Base-by-base conservation (phyloP, 2,113 vertebrate genomes). In the Arothron firmamentum region DNA sequence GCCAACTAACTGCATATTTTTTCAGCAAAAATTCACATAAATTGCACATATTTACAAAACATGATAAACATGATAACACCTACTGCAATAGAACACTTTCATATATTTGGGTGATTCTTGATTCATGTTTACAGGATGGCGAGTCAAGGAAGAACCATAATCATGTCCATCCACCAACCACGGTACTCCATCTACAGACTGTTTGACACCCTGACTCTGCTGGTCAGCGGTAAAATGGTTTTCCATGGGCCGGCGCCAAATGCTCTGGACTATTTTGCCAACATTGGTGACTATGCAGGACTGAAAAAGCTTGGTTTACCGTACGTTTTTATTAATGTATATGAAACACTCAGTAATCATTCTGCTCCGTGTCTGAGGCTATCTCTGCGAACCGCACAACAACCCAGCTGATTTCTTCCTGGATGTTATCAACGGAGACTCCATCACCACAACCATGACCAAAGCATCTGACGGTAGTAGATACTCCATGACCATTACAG, bases 361-460 rank as follows among this genome's bases (percentile, higher is more conserved):
- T 55, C 10, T 56, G 25, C 31, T 51, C 19, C 72, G 7, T 77
- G 9, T 64, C 65, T 2, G 46, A 89, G 96, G 96, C 18, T 94
- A 93, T 42, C 62, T 72, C 1, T 97, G 95, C 18, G 95, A 98
- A 78, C 79, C 92, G 0, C 94, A 93, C 83, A 97, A 99, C 88
- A 99, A 98, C 73, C 96, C 96, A 7, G 94, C 96, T 0, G 96
- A 99, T 75, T 98, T 98, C 59, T 96, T 99, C 63, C 82, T 99
- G 75, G 96, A 98, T 6, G 34, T 99, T 63, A 94, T 98, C 52
- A 97, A 97, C 7, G 94, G 95, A 78, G 91, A 96, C 65, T 93
- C 90, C 5, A 90, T 89, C 0, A 85, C 88, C 0, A 87, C 90
- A 42, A 43, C 83, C 3, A 50, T 88, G 69, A 90, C 56, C 56